Percentiles rank a stretch among this genome's conserved stretches.
Conservation (phyloP, 2,113 vertebrate genomes). For the Aptenodytes patagonicus region DNA sequence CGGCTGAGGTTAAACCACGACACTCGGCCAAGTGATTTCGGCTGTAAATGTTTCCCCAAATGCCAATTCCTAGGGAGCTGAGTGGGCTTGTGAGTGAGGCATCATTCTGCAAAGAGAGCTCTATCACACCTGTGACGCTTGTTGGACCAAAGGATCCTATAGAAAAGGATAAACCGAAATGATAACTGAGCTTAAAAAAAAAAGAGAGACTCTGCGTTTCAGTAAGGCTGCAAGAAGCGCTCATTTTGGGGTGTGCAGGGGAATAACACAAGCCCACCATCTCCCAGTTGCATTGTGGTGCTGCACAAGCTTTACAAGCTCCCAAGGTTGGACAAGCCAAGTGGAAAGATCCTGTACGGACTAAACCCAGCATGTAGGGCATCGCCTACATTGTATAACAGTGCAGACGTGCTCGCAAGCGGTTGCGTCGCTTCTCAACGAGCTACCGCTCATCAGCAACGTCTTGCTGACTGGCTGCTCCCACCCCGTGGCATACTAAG, state of each 20-base stretch:
- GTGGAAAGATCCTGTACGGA: background rate
- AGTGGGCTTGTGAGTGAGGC: rapidly evolving
- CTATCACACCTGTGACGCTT: background rate
- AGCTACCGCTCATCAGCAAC: background rate
- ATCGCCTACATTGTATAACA: background rate
- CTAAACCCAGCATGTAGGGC: background rate
- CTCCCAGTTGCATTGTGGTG: rapidly evolving
- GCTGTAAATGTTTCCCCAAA: background rate
- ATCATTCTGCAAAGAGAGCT: background rate
- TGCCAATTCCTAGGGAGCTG: background rate
- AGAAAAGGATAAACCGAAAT: background rate
- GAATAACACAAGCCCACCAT: too few relatives aligned
- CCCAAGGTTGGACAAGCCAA: background rate
- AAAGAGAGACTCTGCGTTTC: background rate
- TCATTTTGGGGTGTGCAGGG: background rate
- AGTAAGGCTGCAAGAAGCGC: background rate
- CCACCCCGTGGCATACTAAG: background rate
- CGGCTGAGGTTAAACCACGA: too few relatives aligned
- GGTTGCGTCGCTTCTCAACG: background rate
- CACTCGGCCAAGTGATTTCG: background rate
- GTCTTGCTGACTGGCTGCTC: background rate
- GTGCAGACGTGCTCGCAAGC: background rate
- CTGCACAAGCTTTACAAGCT: background rate
- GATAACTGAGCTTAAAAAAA: background rate
- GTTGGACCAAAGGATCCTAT: background rate